These are phyloP conservation scores for Lates calcarifer DNA, from an alignment of 2,113 vertebrate genomes.

Conservation along the genomic window DNA sequence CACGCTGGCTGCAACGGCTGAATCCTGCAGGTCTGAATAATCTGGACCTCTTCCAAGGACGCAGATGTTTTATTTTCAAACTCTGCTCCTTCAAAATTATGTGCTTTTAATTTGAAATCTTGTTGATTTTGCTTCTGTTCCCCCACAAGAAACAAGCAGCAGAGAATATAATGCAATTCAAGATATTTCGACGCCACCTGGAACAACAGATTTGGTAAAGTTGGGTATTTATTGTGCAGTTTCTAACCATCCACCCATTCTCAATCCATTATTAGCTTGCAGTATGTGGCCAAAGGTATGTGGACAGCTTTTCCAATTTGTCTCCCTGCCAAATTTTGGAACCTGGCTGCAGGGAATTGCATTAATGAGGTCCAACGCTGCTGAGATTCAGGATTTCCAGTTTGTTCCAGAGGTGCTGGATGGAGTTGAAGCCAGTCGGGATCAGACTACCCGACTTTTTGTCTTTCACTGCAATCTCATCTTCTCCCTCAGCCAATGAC, in stretches of 20 bases:
- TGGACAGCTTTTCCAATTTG: background rate
- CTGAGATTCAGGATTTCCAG: too few species aligned
- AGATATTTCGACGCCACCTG: background rate
- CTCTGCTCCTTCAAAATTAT: background rate
- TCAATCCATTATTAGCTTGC: too few species aligned
- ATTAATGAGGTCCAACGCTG: too few species aligned
- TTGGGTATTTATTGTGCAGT: background rate
- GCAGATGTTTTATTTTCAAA: too few species aligned
- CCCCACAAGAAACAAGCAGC: background rate
- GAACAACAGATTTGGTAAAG: background rate
- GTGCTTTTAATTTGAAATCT: background rate
- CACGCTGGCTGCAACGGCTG: background rate
- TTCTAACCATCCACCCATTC: background rate
- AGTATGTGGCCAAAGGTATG: background rate
- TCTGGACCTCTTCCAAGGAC: background rate
- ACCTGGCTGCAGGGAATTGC: background rate
- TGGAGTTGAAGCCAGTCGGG: too few species aligned
- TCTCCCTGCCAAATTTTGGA: too few species aligned
- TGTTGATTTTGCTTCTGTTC: background rate
- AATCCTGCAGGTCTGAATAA: conserved; percentile 15
- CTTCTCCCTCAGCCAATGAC: too few species aligned
- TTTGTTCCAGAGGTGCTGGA: too few species aligned
- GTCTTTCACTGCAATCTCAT: too few species aligned
- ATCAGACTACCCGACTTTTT: too few species aligned
- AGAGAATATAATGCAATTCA: background rate